phyloP scores from a whole-genome alignment of 2,888 invertebrate species.

The Amiota minor region DNA sequence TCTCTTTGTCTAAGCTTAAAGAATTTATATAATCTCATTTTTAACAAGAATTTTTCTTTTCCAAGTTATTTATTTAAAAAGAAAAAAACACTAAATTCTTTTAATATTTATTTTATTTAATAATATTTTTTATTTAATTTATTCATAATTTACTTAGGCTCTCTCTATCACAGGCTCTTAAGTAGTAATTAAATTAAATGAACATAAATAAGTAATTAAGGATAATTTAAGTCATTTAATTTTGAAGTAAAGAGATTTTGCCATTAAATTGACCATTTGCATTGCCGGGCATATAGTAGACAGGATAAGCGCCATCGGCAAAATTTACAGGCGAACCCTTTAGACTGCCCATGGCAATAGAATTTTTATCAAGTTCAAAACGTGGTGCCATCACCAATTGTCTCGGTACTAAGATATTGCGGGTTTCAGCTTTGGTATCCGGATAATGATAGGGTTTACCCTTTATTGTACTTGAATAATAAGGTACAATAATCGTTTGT shows the following conservation, averaged over 20 bases:
- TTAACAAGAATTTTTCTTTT: neutral
- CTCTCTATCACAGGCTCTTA: conserved; percentile 32
- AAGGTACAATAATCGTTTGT: conserved; percentile 55
- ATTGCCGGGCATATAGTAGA: conserved; percentile 59
- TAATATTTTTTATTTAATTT: conserved; percentile 14
- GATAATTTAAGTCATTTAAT: neutral
- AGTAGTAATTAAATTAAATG: conserved; percentile 6
- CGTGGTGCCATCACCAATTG: conserved; percentile 43
- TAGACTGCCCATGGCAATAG: conserved; percentile 42
- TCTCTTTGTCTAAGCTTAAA: neutral
- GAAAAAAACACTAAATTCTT: neutral
- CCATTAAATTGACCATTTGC: conserved; percentile 63
- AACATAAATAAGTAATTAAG: conserved; percentile 1
- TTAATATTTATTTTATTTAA: neutral
- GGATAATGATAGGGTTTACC: conserved; percentile 48
- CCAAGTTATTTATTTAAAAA: too few relatives aligned
- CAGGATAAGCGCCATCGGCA: conserved; percentile 61
- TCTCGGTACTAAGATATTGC: conserved; percentile 46
- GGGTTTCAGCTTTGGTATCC: conserved; percentile 32
- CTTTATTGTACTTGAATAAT: conserved; percentile 40
- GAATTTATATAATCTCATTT: neutral
- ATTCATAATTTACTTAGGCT: conserved; percentile 20
- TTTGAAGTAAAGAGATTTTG: conserved; percentile 51
- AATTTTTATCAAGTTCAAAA: conserved; percentile 41
- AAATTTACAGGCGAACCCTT: conserved; percentile 49